phyloP scores from a whole-genome alignment of 2,113 vertebrate species.

The Procavia capensis region DNA sequence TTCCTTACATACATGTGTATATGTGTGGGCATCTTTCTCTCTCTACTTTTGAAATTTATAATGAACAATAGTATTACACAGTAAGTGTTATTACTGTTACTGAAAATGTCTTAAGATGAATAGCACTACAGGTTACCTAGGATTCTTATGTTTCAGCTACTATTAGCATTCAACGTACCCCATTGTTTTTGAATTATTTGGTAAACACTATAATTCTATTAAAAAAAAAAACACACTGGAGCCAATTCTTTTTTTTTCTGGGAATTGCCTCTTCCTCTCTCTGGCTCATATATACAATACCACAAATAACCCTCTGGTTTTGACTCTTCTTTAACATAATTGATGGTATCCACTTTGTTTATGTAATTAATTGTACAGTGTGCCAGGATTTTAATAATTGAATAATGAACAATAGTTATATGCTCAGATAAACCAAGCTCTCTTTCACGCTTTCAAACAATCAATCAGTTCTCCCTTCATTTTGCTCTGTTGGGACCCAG shows the following conservation, averaged over 20 bases:
- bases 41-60: not conserved
- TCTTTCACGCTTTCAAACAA: not conserved
- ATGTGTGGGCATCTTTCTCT: not conserved
- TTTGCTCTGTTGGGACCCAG: not conserved
- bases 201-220: not conserved
- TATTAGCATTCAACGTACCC: not conserved
- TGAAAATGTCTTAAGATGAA: conserved; percentile 11
- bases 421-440: not conserved
- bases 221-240: not conserved
- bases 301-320: conserved; percentile 30
- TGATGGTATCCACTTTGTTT: conserved; percentile 31
- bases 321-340: conserved; percentile 36
- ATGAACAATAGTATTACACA: not conserved
- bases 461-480: not conserved
- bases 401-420: not conserved
- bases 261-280: not conserved
- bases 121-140: not conserved
- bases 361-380: conserved; percentile 22
- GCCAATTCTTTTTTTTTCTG: not conserved
- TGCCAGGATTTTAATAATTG: conserved; percentile 43
- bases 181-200: not conserved
- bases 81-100: not conserved
- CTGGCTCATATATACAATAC: not conserved
- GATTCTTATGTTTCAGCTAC: not conserved
- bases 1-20: not conserved